Evolutionary conservation across 2,888 invertebrate species (phyloP), one percentile per base, ranked within the genome.

Genomic region (Lochmaea capreae): DNA sequence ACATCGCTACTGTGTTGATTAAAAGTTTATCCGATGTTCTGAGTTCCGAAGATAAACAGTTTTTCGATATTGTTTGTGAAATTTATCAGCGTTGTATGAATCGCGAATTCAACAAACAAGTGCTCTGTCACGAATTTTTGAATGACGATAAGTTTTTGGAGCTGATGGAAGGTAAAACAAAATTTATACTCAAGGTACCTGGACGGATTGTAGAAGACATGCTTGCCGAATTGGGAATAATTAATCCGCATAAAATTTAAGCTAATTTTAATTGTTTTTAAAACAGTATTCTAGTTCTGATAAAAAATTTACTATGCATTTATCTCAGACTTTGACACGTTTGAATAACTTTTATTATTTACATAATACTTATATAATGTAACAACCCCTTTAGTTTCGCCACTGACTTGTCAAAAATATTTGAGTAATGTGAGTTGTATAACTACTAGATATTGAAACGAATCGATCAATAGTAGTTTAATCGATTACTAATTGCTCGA

Each of bases 111-210:
- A 81, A 83, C 46, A 77, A 81, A 68, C 71, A 78, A 39, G 86
- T 86, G 4, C 81, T 86, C 12, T 75, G 81, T 3, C 85, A 86
- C 71, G 82, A 85, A 63, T 83, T 85, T 77, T 78, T 86, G 26
- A 83, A 85, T 71, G 72, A 81, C 68, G 63, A 77, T 0, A 65
- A 75, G 26, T 83, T 86, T 75, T 71, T 77, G 61, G 75, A 81
- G 46, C 61, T 85, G 14, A 70, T 86, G 12, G 65, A 54, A 57
- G 42, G 18, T 11, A 65, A 22, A 16, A 71, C 65, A 14, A 71
- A 71, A 33, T 71, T 71, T 49, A 12, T 71, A 33, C 57, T 26
- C 18, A 26, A 43, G n/a, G 16, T n/a, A 18, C 71, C 71, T n/a
- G 39, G 54, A 33, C 10, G 11, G 10, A n/a, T 71, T 16, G 65